phyloP scores from a whole-genome alignment of 2,113 vertebrate genomes.

The Oreochromis niloticus region DNA sequence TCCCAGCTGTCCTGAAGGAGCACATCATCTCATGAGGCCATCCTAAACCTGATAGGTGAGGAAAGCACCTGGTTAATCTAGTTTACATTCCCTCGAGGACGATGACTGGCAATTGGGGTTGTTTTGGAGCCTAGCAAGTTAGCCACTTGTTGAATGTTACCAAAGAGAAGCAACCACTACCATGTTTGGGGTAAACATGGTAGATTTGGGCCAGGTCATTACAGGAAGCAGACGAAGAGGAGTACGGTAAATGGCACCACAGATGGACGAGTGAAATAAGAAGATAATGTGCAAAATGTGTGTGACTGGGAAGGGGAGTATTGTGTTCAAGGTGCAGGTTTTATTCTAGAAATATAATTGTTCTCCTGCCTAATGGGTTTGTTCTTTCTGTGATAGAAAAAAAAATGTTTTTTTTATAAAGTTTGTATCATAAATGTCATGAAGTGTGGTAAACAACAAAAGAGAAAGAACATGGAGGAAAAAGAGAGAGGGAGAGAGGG shows the following conservation, averaged over 20 bases:
- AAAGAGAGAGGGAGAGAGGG: constrained; percentile 30
- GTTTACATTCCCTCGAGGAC: neutral
- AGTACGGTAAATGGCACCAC: neutral
- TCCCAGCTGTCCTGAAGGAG: neutral
- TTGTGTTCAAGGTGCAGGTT: neutral
- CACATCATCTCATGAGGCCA: neutral
- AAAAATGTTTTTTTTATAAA: constrained; percentile 26
- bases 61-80: neutral
- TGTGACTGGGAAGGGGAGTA: neutral
- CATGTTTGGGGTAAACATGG: neutral
- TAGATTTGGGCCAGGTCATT: neutral
- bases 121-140: neutral
- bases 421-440: constrained; percentile 51
- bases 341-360: neutral
- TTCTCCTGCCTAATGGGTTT: neutral
- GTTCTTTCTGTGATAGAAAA: neutral
- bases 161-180: neutral
- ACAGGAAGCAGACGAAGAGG: neutral
- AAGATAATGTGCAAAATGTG: neutral
- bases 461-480: constrained; percentile 66
- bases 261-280: neutral
- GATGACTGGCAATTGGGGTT: neutral
- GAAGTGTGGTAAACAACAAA: constrained; percentile 41
- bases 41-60: neutral
- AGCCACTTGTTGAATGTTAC: constrained; percentile 53